Conservation (phyloP, 1,140 invertebrate genomes). For the Palaemon carinicauda region DNA sequence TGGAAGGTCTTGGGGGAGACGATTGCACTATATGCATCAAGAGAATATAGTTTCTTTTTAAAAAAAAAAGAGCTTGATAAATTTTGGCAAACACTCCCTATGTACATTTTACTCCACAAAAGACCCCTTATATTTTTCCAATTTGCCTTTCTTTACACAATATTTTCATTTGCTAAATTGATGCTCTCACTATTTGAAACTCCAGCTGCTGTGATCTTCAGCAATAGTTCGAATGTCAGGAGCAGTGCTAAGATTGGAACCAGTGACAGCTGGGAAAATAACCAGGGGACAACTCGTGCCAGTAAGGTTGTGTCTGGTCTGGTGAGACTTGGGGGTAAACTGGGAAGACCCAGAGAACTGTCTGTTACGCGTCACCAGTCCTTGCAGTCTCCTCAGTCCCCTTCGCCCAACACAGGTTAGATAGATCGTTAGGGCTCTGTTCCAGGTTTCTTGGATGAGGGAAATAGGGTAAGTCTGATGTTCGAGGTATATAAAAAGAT, state of each 20-base stretch:
- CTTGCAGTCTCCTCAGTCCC: conserved; percentile 33
- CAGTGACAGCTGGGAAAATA: not conserved
- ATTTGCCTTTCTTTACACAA: too few relatives aligned
- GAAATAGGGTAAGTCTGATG: not conserved
- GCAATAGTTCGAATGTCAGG: conserved; percentile 26
- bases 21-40: too few relatives aligned
- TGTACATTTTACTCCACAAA: too few relatives aligned
- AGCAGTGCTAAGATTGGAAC: not conserved
- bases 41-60: too few relatives aligned
- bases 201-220: conserved; percentile 45
- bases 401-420: conserved; percentile 32
- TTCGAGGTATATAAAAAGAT: not conserved
- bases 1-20: too few relatives aligned
- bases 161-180: too few relatives aligned
- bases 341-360: conserved; percentile 32
- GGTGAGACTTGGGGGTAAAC: conserved; percentile 33
- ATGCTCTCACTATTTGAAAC: not conserved
- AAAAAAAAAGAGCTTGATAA: too few relatives aligned
- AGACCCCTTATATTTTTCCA: too few relatives aligned
- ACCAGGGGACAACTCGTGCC: conserved; percentile 3
- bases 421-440: not conserved
- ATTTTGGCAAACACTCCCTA: too few relatives aligned
- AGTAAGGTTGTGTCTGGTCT: conserved; percentile 43
- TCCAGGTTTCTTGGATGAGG: too few relatives aligned
- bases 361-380: conserved; percentile 34